Base-by-base conservation (phyloP, 1,140 invertebrate species). In the Drosophila sp. region DNA sequence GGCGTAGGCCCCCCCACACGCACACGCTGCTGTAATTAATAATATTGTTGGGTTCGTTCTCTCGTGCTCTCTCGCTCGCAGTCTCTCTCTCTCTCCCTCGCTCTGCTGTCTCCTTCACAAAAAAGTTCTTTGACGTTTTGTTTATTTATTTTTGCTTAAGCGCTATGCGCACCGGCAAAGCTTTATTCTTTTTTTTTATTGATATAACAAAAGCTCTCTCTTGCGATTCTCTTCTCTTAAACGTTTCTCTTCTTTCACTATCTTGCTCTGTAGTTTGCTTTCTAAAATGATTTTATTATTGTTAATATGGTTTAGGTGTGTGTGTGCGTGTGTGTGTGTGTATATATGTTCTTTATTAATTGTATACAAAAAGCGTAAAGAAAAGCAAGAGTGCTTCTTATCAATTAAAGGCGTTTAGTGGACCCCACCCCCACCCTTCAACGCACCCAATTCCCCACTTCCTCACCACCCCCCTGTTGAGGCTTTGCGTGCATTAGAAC, bases 61-160 rank as follows among this genome's bases (percentile, higher is more conserved):
- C 44, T 61, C 57, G 4, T 23, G 23, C 61, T 56, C 5, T 30
- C n/a, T 55, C 38, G n/a, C 61, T 17, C 35, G 10, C 38, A 60
- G 55, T 60, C 63, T 35, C 0, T 1, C 0, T 3, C 30, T 11
- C 33, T 35, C 41, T 40, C 30, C 57, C 30, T 1, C 32, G 17
- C 60, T 30, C 58, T 27, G 32, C 44, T 58, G 62, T 40, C 58
- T 58, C 58, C 65, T 67, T 63, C 72, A 76, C 70, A 61, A 89
- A 87, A 87, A 87, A 87, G 84, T 87, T 87, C 84, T 87, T 87
- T 89, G 84, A 84, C 84, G 83, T 76, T 87, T 87, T 87, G 83
- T 87, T 87, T 87, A 87, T 87, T 87, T 87, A 87, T 87, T 87
- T 86, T 86, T 50, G 23, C 72, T 86, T 86, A 85, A 78, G 73